Evolutionary conservation across 2,113 vertebrate species (phyloP), one percentile per base, ranked within the genome.

Genomic region (Bubo bubo): DNA sequence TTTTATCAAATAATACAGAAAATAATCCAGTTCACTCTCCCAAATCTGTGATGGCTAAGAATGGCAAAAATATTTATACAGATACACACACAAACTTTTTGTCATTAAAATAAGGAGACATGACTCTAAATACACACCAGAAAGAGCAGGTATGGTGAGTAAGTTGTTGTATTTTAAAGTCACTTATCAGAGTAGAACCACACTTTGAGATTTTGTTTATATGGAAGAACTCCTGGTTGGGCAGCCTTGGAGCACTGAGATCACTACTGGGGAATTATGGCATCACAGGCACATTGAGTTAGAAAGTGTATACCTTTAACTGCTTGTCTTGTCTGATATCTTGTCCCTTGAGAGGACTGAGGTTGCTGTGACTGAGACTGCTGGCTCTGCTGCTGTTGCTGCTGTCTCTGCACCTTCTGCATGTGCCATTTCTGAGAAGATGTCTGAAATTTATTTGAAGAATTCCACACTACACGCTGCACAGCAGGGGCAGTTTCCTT

Each of bases 371-470:
- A 98, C 94, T 97, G 97, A 75, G 37, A 95, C 70, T 96, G 98
- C 81, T 98, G 98, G 83, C 95, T 98, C 95, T 98, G 98, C 86
- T 98, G 97, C 96, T 98, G 98, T 93, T 99, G 98, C 92, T 99
- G 99, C 94, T 99, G 99, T 14, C 99, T 98, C 97, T 99, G 99
- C 67, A 99, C 98, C 97, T 99, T 99, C 98, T 99, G 99, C 98
- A 99, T 98, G 88, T 99, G 99, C 99, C 99, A 99, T 97, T 99
- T 99, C 98, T 99, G 99, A 88, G 99, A 99, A 6, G 99, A 99
- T 1, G 99, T 99, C 97, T 99, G 99, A 97, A 99, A 99, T 97
- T 99, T 99, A 95, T 98, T 99, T 53, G 98, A 98, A 22, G 99
- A 99, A 98, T 99, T 99, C 99, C 99, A 99, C 93, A 99, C 99